Conservation (phyloP, 1,140 invertebrate species). For the Episyrphus balteatus region DNA sequence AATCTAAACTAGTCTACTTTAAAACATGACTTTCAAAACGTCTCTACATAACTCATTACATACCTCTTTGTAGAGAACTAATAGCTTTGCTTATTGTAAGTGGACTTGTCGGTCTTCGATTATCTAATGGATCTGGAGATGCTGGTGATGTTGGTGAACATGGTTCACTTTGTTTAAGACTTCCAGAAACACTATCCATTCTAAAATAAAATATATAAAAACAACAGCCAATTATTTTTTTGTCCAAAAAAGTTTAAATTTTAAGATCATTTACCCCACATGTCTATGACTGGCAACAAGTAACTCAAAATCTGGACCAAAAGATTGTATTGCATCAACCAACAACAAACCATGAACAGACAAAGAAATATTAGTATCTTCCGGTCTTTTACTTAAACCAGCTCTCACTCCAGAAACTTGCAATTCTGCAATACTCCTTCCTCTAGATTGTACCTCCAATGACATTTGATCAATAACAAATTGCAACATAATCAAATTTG, state of each 20-base stretch:
- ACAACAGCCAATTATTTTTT: not conserved
- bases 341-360: slow-evolving; percentile 85
- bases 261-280: slow-evolving; percentile 56
- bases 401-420: slow-evolving; percentile 80
- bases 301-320: slow-evolving; percentile 88
- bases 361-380: slow-evolving; percentile 63
- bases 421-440: slow-evolving; percentile 76
- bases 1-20: too few species aligned
- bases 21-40: too few species aligned
- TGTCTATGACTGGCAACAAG: slow-evolving; percentile 89
- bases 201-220: slow-evolving; percentile 37
- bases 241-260: too few species aligned
- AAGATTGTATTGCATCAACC: slow-evolving; percentile 89
- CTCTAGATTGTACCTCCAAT: slow-evolving; percentile 72
- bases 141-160: slow-evolving; percentile 73
- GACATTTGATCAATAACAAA: slow-evolving; percentile 82
- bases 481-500: slow-evolving; percentile 65
- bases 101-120: slow-evolving; percentile 36
- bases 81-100: slow-evolving; percentile 29
- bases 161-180: slow-evolving; percentile 80
- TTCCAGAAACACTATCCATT: slow-evolving; percentile 89
- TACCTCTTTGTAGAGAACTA: slow-evolving; percentile 28
- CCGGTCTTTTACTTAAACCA: slow-evolving; percentile 56
- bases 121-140: slow-evolving; percentile 43
- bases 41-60: too few species aligned